phyloP scores from a whole-genome alignment of 1,140 invertebrate species.

The Caerostris darwini region DNA sequence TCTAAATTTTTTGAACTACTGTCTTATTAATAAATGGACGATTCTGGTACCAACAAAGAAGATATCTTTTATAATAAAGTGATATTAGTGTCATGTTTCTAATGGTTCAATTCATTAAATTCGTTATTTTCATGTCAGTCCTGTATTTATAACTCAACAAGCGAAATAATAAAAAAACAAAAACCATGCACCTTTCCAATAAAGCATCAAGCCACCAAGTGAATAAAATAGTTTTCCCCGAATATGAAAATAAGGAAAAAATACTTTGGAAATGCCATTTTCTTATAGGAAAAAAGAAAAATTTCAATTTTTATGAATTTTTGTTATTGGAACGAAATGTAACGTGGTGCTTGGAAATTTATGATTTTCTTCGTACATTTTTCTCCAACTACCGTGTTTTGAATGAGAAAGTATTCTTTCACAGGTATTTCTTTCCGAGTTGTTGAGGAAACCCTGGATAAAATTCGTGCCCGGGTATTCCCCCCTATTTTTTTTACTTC shows the following conservation, averaged over 20 bases:
- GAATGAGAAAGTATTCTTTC: constrained; percentile 21
- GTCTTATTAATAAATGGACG: no score
- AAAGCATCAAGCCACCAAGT: not conserved
- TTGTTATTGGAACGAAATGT: constrained; percentile 22
- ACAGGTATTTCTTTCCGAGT: not conserved
- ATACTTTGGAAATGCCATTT: not conserved
- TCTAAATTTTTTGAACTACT: no score
- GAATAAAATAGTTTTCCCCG: constrained; percentile 22
- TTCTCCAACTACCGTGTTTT: constrained; percentile 41
- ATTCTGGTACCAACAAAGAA: no score
- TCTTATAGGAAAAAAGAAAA: not conserved
- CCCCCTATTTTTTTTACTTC: no score
- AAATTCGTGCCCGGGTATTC: not conserved
- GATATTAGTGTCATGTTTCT: no score
- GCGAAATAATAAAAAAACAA: no score
- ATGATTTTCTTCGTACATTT: no score
- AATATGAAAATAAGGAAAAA: constrained; percentile 46
- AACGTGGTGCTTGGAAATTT: not conserved
- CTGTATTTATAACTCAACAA: not conserved
- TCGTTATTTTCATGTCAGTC: not conserved
- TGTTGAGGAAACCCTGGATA: constrained; percentile 1
- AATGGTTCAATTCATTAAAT: not conserved
- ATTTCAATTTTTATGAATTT: constrained; percentile 23
- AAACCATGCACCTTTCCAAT: not conserved
- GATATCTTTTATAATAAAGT: no score